Evolutionary conservation across 37 sponge, comb jelly and placozoan genomes (phyloP).

Genomic region (Geodia barretti): DNA sequence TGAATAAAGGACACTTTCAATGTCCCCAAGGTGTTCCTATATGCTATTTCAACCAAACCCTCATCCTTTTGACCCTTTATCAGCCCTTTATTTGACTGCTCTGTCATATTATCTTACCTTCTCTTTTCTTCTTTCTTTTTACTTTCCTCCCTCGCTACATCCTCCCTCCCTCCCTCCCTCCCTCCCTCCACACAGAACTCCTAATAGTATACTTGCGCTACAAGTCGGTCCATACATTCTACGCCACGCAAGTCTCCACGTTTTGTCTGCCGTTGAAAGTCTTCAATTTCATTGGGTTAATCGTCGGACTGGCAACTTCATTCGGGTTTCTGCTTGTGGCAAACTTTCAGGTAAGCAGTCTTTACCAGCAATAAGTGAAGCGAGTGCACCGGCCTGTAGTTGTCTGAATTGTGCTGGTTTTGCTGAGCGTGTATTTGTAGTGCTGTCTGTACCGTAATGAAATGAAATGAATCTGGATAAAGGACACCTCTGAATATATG

Average conservation of each 20-base stretch:
- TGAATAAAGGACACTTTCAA: too few relatives aligned
- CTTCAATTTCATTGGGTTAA: conserved; percentile 19
- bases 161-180: conserved; percentile 5
- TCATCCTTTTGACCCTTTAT: too few relatives aligned
- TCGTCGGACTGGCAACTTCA: conserved; percentile 22
- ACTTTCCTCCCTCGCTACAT: background rate
- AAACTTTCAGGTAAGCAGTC: conserved; percentile 60
- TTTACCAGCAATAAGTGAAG: too few relatives aligned
- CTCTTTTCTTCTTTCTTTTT: background rate
- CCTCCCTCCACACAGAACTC: background rate
- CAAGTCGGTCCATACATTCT: background rate
- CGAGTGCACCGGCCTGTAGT: too few relatives aligned
- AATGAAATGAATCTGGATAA: too few relatives aligned
- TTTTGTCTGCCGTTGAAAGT: background rate
- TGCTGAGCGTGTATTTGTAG: too few relatives aligned
- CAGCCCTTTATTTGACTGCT: background rate
- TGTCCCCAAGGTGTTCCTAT: too few relatives aligned
- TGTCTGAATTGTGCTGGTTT: too few relatives aligned
- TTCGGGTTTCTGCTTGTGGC: conserved; percentile 61
- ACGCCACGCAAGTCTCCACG: background rate
- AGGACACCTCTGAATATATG: too few relatives aligned
- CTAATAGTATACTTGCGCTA: background rate
- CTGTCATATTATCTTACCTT: background rate
- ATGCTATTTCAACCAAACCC: too few relatives aligned
- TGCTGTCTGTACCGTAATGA: too few relatives aligned